phyloP scores from a whole-genome alignment of 2,113 vertebrate species.

The Petrocephalus zakoni region DNA sequence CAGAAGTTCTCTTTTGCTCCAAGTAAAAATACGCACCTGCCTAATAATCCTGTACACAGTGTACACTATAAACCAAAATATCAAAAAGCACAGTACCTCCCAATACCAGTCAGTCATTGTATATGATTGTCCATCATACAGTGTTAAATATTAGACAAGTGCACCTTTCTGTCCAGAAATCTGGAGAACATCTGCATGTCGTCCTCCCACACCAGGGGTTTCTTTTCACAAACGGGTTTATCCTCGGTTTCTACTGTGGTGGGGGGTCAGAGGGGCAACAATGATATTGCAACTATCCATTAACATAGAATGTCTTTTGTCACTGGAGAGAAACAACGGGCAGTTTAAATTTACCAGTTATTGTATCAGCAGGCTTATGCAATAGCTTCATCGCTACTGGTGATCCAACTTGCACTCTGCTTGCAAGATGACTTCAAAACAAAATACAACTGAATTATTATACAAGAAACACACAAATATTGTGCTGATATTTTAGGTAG shows the following conservation, averaged over 20 bases:
- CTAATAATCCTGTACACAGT: no score
- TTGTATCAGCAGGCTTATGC: constrained; percentile 55
- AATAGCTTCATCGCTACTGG: constrained; percentile 59
- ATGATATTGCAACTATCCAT: neutral
- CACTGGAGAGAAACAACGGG: neutral
- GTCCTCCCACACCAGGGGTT: constrained; percentile 73
- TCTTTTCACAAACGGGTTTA: constrained; percentile 56
- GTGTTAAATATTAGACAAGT: neutral
- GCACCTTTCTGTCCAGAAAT: constrained; percentile 84
- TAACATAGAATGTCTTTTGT: neutral
- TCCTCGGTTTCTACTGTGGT: constrained; percentile 49
- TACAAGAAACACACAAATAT: neutral
- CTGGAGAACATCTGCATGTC: constrained; percentile 72
- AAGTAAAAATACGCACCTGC: no score
- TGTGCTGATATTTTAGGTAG: neutral
- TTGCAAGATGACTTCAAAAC: constrained; percentile 66
- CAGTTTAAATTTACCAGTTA: constrained; percentile 50
- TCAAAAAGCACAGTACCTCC: neutral
- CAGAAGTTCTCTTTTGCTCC: no score
- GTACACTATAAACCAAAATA: neutral
- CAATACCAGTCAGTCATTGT: neutral
- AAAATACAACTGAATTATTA: neutral
- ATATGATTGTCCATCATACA: no score
- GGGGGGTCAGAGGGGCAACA: neutral
- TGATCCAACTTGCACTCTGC: constrained; percentile 71